A percentile compares a stretch with the other conserved stretches of the same genome.
These are phyloP conservation scores for Achatina immaculata DNA, from an alignment of 1,140 invertebrate species.

Conservation along the genomic window DNA sequence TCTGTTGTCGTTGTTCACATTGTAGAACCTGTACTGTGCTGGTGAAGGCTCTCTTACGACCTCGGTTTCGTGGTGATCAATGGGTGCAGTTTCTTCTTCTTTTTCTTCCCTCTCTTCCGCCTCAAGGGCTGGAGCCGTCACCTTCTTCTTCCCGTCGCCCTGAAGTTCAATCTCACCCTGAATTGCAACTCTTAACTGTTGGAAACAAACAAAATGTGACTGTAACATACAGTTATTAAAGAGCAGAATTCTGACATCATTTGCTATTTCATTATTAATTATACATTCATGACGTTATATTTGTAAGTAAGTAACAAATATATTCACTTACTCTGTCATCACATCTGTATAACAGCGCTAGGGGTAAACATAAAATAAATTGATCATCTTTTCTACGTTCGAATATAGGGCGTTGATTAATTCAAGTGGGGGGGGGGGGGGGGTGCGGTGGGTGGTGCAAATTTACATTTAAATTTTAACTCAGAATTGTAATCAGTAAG, in stretches of 20 bases:
- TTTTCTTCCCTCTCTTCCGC: not conserved
- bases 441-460: too few species aligned
- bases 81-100: constrained; percentile 26
- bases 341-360: too few species aligned
- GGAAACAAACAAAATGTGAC: not conserved
- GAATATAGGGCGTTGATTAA: too few species aligned
- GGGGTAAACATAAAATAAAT: too few species aligned
- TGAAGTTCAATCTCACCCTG: constrained; percentile 36
- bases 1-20: not conserved
- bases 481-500: too few species aligned
- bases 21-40: constrained; percentile 15
- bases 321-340: too few species aligned
- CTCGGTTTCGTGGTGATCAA: constrained; percentile 17
- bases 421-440: too few species aligned
- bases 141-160: constrained; percentile 14
- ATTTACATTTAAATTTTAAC: too few species aligned
- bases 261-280: not conserved
- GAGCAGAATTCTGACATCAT: not conserved
- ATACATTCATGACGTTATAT: not conserved
- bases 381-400: too few species aligned
- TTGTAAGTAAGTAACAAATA: too few species aligned
- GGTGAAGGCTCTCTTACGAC: not conserved
- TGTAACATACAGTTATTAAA: not conserved
- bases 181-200: constrained; percentile 23
- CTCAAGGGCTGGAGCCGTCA: not conserved